These are phyloP conservation scores for Hydractinia symbiolongicarpus DNA, from an alignment of 30 jellyfish, hydroid and myxozoan species.

Conservation along the genomic window DNA sequence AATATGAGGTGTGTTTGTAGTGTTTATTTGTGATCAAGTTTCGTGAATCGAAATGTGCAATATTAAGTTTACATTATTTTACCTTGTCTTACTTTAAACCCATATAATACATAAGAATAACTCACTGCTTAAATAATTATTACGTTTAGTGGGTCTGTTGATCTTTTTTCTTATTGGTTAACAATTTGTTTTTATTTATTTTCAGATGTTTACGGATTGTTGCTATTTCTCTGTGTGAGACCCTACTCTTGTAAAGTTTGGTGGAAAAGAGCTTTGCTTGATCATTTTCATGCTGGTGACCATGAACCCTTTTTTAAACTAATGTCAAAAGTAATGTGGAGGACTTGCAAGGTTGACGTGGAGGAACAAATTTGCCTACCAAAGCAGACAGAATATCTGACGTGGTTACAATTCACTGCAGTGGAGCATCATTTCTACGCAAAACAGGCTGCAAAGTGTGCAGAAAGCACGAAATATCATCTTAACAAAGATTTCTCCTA, in stretches of 20 bases:
- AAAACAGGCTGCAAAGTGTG: constrained; percentile 48
- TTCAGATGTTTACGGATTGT: constrained; percentile 67
- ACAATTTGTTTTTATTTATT: neutral
- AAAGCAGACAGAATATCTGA: constrained; percentile 46
- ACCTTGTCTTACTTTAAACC: too few species aligned
- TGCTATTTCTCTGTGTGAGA: constrained; percentile 51
- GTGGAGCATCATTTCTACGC: constrained; percentile 73
- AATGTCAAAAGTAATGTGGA: constrained; percentile 74
- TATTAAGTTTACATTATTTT: too few species aligned
- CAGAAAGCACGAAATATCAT: neutral
- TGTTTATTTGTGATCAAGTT: too few species aligned
- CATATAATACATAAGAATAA: too few species aligned
- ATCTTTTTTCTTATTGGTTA: too few species aligned
- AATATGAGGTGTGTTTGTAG: too few species aligned
- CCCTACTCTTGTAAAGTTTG: constrained; percentile 72
- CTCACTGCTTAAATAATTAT: too few species aligned
- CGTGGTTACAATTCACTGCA: constrained; percentile 54
- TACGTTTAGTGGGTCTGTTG: too few species aligned
- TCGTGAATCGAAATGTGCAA: too few species aligned
- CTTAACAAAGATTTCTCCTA: neutral
- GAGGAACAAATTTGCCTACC: constrained; percentile 65
- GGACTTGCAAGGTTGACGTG: constrained; percentile 70
- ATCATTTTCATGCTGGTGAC: constrained; percentile 60
- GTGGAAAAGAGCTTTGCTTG: constrained; percentile 67
- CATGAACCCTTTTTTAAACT: constrained; percentile 54